Base-by-base conservation (phyloP, 35 echinoderm and acorn worm genomes). In the Apostichopus californicus region DNA sequence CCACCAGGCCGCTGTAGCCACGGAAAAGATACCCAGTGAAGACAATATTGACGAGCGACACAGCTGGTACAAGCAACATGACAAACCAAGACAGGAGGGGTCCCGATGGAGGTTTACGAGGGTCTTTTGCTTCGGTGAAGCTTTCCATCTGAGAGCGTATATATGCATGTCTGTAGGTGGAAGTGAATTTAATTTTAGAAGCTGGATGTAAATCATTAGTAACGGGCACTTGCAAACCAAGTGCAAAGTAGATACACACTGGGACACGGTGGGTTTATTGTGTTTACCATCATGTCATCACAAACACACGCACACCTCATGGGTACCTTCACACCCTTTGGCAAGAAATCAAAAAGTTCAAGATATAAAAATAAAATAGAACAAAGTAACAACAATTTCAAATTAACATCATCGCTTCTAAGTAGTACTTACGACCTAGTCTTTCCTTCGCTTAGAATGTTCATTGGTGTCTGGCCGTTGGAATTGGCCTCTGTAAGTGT, bases 11-110 rank as follows among this genome's bases (percentile, higher is more conserved):
- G 20, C 90, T 80, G 25, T 92, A 95, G 1, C 54, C 26, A 4
- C 68, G 61, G 8, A 93, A 18, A 8, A 81, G 73, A 55, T 25
- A 57, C 9, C 87, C 79, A 4, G 88, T 55, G 28, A 90, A 26
- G 9, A 96, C 23, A 64, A 93, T 93, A 26, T 73, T 71, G 21
- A 86, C 63, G 61, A 96, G 94, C 4, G 79, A 83, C 8, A 92
- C 52, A 34, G 92, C 61, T 4, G 97, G 97, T 21, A 95, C 23
- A 9, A 94, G 73, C 61, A 98, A 64, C 90, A 98, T 92, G 60
- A 94, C 80, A 88, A 92, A 94, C 97, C 97, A 98, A 1, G 97
- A 94, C 1, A 94, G 85, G 6, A 94, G 91, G 11, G 97, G 97
- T 8, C 97, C 97, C 22, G 92, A 81, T 0, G 96, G 96, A 5